Conservation (phyloP, 2,113 vertebrate species). For the Chlorodrepanis virens region DNA sequence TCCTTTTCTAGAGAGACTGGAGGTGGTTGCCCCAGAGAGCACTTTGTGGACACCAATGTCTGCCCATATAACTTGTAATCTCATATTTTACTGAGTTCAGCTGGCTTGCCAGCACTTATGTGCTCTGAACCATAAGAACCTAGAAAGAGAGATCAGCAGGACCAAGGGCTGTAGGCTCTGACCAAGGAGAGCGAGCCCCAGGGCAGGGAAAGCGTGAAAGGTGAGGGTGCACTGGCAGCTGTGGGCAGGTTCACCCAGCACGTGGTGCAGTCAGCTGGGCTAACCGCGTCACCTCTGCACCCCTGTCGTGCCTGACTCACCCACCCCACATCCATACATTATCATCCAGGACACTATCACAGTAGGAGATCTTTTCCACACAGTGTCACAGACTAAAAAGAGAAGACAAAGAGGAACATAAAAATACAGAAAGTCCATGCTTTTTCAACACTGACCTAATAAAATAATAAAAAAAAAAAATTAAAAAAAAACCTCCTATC, state of each 20-base stretch:
- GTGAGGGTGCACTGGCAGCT: neutral
- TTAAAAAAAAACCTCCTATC: neutral
- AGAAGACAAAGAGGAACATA: neutral
- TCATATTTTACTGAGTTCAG: neutral
- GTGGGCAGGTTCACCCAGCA: neutral
- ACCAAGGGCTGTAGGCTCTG: neutral
- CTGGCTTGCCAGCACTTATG: neutral
- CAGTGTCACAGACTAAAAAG: neutral
- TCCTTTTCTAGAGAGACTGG: neutral
- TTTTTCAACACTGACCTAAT: neutral
- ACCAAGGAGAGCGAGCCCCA: accelerated
- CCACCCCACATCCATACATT: neutral
- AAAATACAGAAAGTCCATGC: neutral
- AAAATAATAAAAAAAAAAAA: neutral
- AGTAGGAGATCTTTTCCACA: neutral
- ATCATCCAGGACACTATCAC: neutral
- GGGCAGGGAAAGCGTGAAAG: neutral
- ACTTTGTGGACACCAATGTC: neutral
- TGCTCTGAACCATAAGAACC: neutral
- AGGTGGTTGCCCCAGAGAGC: neutral
- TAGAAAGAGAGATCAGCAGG: neutral
- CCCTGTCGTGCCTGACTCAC: neutral
- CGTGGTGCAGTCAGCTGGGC: neutral
- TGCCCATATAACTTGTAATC: neutral
- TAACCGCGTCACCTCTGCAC: neutral